A percentile compares a stretch with the other conserved stretches of the same genome.
Evolutionary conservation across 2,888 invertebrate species (phyloP).

Genomic region (Drosophila stalkeri): DNA sequence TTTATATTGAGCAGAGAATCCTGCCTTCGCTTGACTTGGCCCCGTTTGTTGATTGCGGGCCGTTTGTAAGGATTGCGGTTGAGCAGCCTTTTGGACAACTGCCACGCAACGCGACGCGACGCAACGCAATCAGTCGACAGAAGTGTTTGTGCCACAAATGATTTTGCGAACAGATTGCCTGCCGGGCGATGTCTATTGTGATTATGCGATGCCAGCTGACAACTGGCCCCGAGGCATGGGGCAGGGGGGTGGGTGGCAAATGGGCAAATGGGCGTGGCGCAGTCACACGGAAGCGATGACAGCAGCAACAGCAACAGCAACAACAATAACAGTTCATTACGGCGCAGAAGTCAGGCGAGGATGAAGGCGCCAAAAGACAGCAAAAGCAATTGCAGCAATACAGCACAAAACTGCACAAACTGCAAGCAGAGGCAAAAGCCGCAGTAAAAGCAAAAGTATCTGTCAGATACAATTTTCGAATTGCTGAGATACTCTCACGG

Average conservation of each 20-base stretch:
- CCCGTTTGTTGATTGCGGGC: conserved; percentile 44
- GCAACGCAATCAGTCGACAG: conserved; percentile 44
- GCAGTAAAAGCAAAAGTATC: conserved; percentile 46
- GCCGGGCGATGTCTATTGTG: conserved; percentile 69
- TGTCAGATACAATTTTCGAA: conserved; percentile 74
- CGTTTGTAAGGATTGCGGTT: conserved; percentile 40
- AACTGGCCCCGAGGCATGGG: conserved; percentile 35
- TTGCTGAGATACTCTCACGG: conserved; percentile 74
- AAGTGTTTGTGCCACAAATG: conserved; percentile 56
- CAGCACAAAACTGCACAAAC: conserved; percentile 2
- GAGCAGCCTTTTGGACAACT: conserved; percentile 20
- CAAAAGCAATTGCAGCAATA: conserved; percentile 20
- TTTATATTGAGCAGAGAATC: conserved; percentile 36
- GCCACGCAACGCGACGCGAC: conserved; percentile 5
- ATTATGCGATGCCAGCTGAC: conserved; percentile 70
- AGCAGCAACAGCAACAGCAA: conserved; percentile 32
- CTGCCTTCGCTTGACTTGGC: conserved; percentile 11
- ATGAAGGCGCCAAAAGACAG: conserved; percentile 66
- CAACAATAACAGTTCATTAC: conserved; percentile 57
- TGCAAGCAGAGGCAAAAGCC: conserved; percentile 8
- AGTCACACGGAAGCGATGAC: conserved; percentile 69
- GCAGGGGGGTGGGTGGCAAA: neutral
- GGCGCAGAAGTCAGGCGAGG: conserved; percentile 56
- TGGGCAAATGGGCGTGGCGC: conserved; percentile 15
- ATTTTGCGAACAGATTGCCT: conserved; percentile 62